These are phyloP conservation scores for Delphinus delphis DNA, from an alignment of 2,113 vertebrate species.

Conservation along the genomic window DNA sequence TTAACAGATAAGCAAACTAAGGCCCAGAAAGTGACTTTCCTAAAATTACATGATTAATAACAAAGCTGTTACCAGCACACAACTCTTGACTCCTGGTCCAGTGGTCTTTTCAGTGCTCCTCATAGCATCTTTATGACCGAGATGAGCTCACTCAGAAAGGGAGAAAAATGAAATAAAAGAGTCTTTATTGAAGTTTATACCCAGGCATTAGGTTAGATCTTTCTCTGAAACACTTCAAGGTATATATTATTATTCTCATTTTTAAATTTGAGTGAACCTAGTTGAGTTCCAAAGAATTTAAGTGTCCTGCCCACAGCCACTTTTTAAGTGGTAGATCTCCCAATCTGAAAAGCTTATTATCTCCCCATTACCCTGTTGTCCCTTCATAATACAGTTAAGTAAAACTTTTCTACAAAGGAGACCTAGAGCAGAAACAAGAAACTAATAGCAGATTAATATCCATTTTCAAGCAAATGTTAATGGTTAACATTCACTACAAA, in stretches of 20 bases:
- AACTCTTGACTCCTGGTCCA: neutral
- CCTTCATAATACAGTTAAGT: neutral
- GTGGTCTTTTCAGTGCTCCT: neutral
- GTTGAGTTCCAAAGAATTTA: neutral
- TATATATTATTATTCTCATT: neutral
- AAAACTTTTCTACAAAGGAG: neutral
- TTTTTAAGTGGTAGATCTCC: neutral
- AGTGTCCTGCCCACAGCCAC: neutral
- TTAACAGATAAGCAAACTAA: neutral
- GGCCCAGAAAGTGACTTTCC: neutral
- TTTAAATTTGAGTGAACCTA: neutral
- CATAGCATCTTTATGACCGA: neutral
- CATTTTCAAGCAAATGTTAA: conserved; percentile 15
- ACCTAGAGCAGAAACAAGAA: conserved; percentile 12
- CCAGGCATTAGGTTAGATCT: neutral
- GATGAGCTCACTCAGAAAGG: neutral
- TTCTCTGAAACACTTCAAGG: neutral
- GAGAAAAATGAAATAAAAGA: neutral
- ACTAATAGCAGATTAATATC: conserved; percentile 15
- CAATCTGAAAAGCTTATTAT: neutral
- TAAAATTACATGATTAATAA: neutral
- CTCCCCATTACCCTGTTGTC: neutral
- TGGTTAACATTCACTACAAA: conserved; percentile 32
- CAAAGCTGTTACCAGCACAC: neutral
- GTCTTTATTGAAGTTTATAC: neutral